Base-by-base conservation (phyloP, 37 sponge, comb jelly and placozoan genomes). In the Agelas oroides region DNA sequence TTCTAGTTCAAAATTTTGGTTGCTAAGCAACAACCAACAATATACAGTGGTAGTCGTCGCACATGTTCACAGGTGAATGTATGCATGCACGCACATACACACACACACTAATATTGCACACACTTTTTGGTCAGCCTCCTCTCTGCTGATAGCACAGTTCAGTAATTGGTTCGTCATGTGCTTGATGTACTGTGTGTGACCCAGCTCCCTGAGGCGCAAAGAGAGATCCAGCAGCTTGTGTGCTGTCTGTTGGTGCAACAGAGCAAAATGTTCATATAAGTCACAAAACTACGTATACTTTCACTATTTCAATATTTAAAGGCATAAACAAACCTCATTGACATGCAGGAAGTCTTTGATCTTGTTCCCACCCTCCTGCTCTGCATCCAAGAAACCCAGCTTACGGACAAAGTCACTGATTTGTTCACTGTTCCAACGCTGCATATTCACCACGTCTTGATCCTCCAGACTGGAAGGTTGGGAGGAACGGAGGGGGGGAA, bases 381-480 rank as follows among this genome's bases (percentile, higher is more conserved):
- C 89, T 1, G 76, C 65, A 39, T 93, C 94, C 57, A 96, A 62
- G 68, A 96, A 96, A 25, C 97, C 97, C 28, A 96, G 76, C 70
- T 91, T 94, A 56, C 97, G 84, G 36, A 94, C 94, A 82, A 96
- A 96, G 68, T 96, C 97, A 35, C 79, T 81, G 59, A 96, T 88
- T 67, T 88, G 89, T 53, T 91, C 92, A 2, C 56, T 70, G 53
- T 79, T 86, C 95, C 89, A 88, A 17, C 11, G 24, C 84, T 79
- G 78, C n/a, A n/a, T n/a, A n/a, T n/a, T n/a, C n/a, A n/a, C n/a
- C 21, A 65, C 46, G 6, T 46, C 46, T 46, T 3, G 46, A 46
- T 46, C 46, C 46, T 46, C 46, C 8, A 46, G 46, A 8, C 46
- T 46, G 46, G n/a, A n/a, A n/a, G n/a, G n/a, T n/a, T n/a, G n/a